These are phyloP conservation scores for Darevskia mixta DNA, from an alignment of 2,797 vertebrate species.

Conservation along the genomic window DNA sequence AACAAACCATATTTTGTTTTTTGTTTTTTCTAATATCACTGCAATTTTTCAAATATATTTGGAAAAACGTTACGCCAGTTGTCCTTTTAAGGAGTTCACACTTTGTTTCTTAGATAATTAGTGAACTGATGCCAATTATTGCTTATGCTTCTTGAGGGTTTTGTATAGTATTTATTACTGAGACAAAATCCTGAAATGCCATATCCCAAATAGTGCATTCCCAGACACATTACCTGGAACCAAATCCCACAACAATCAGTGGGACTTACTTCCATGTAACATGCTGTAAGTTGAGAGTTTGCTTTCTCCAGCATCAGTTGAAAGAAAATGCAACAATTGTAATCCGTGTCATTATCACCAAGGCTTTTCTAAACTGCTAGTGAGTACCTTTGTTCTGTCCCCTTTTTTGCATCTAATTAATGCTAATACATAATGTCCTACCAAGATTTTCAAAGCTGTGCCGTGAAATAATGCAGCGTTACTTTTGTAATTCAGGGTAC, in stretches of 20 bases:
- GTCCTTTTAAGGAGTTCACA: conserved; percentile 25
- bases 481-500: conserved; percentile 80
- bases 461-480: conserved; percentile 83
- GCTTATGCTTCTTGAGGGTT: conserved; percentile 19
- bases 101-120: not conserved
- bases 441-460: conserved; percentile 83
- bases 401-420: conserved; percentile 77
- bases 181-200: conserved; percentile 46
- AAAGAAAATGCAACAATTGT: conserved; percentile 71
- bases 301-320: conserved; percentile 43
- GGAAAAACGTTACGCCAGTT: conserved; percentile 15
- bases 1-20: conserved; percentile 20
- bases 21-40: conserved; percentile 29
- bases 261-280: not conserved
- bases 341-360: conserved; percentile 72
- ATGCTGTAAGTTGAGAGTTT: conserved; percentile 27
- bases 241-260: not conserved
- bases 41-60: conserved; percentile 38
- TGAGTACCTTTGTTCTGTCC: conserved; percentile 53
- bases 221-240: not conserved
- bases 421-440: conserved; percentile 80
- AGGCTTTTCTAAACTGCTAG: conserved; percentile 68
- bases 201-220: conserved; percentile 24
- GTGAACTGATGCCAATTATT: conserved; percentile 11
- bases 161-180: conserved; percentile 37